Base-by-base conservation (phyloP, 2,888 invertebrate species). In the Matsumyia berberina region DNA sequence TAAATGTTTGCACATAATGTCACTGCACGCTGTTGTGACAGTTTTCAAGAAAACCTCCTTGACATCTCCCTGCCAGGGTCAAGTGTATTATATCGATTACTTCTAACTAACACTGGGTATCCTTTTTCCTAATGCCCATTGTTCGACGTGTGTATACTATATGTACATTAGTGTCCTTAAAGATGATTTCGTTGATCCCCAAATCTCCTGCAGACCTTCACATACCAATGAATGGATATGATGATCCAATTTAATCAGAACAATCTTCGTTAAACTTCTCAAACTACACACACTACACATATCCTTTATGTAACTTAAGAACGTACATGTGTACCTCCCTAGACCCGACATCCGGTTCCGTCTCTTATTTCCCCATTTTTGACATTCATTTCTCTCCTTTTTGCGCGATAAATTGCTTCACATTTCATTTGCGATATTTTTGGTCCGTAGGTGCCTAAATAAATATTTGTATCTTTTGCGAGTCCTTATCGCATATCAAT, bases 401-500 rank as follows among this genome's bases (percentile, higher is more conserved):
- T 53, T 31, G 53, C 33, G 53, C 53, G 53, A 15, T 29, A 53
- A 53, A 53, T 53, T 53, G 53, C 31, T 57, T 55, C 42, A 55
- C 69, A 49, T 55, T 67, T 57, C 44, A 44, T 44, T 69, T 58
- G 58, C 15, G 29, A 17, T 44, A 69, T 69, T 57, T n/a, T 58
- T 49, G 29, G 42, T 60, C 58, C 49, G 35, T 49, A 49, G 46
- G 51, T 62, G 72, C 72, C 72, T 62, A 44, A 51, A 73, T 73
- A 73, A 73, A 73, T 73, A 53, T 73, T 62, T 73, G 72, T 49
- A 46, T 72, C 49, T 37, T 58, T 49, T 29, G n/a, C n/a, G 37
- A 58, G 58, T 39, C 51, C 72, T 72, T 58, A 42, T 73, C 72
- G 53, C 42, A 73, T 73, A 53, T 62, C 72, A 62, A 73, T 73